A percentile compares a stretch with the other conserved stretches of the same genome.
phyloP scores from a whole-genome alignment of 2,113 vertebrate species.

The Sclerurus mexicanus region DNA sequence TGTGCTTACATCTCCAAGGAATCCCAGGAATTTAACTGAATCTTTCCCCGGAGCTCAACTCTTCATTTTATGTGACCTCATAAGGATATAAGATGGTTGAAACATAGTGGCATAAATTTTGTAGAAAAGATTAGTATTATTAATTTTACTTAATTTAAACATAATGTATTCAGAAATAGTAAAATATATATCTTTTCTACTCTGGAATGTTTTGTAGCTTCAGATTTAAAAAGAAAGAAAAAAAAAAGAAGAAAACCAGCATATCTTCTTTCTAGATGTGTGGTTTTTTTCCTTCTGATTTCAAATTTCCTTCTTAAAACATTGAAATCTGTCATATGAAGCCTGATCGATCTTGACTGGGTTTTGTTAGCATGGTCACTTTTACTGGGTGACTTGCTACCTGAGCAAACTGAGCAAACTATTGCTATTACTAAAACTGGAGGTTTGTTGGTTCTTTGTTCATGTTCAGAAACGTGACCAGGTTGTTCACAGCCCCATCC shows the following conservation, averaged over 20 bases:
- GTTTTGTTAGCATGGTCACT: not conserved
- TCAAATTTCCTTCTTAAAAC: not conserved
- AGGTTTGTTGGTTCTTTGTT: not conserved
- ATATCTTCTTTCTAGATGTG: not conserved
- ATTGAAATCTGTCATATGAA: not conserved
- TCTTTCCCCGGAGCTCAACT: not conserved
- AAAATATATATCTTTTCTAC: not conserved
- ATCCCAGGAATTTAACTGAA: not conserved
- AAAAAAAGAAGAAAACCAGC: not conserved
- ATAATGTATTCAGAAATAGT: not conserved
- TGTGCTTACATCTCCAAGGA: not conserved
- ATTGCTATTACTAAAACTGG: not conserved
- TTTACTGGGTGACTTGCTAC: not conserved
- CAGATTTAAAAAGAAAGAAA: not conserved
- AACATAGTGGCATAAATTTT: not conserved
- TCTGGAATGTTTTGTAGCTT: not conserved
- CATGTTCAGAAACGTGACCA: not conserved
- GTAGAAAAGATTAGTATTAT: not conserved
- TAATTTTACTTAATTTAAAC: not conserved
- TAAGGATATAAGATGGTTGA: not conserved
- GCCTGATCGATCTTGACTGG: not conserved
- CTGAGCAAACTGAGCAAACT: not conserved
- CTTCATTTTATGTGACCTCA: not conserved
- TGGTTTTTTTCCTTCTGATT: not conserved
- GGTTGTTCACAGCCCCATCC: not conserved